phyloP scores from a whole-genome alignment of 2,888 invertebrate species.

The Drosophila macrothrix region DNA sequence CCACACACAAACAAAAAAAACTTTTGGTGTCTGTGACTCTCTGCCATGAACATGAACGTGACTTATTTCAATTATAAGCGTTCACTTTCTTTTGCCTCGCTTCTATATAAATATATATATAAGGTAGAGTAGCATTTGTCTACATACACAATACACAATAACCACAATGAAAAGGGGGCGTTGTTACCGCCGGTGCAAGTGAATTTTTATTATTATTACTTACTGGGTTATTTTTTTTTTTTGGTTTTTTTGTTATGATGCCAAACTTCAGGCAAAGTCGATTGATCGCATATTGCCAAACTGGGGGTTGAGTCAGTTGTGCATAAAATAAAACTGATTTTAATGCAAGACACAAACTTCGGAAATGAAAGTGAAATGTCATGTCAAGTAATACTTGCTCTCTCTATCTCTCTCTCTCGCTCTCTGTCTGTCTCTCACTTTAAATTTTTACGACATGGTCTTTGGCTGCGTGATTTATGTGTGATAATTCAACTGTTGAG shows the following conservation, averaged over 20 bases:
- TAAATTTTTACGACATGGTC: constrained; percentile 11
- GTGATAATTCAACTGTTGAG: constrained; percentile 60
- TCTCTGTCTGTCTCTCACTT: background rate
- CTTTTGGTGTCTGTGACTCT: constrained; percentile 26
- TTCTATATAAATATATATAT: constrained; percentile 13
- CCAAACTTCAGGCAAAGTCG: constrained; percentile 25
- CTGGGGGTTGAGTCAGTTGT: constrained; percentile 22
- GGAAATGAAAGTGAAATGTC: constrained; percentile 82
- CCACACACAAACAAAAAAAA: constrained; percentile 5
- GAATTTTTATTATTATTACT: constrained; percentile 40
- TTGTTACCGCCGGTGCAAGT: constrained; percentile 35
- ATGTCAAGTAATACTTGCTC: constrained; percentile 43
- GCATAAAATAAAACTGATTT: constrained; percentile 57
- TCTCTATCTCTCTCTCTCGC: background rate
- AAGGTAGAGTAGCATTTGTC: constrained; percentile 3
- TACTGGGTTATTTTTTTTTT: constrained; percentile 19
- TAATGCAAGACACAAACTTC: constrained; percentile 76
- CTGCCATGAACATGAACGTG: constrained; percentile 67
- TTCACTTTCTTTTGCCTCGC: constrained; percentile 64
- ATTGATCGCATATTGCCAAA: constrained; percentile 53
- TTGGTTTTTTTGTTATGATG: constrained; percentile 3
- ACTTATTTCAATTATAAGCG: constrained; percentile 58
- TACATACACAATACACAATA: background rate
- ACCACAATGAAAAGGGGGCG: constrained; percentile 22
- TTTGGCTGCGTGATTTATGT: constrained; percentile 67